phyloP scores from a whole-genome alignment of 1,140 invertebrate species.

The Homalodisca vitripennis region DNA sequence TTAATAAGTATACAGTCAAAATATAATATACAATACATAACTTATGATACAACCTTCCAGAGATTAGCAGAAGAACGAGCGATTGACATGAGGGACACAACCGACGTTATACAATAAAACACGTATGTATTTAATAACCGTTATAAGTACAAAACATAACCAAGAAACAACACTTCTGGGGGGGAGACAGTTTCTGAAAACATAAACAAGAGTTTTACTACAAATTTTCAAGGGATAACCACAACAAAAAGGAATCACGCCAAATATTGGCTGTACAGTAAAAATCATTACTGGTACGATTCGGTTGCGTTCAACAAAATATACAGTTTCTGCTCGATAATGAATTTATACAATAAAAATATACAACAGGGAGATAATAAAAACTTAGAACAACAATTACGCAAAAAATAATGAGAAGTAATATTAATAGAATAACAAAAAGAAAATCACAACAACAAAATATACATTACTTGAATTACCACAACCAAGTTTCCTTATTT shows the following conservation, averaged over 20 bases:
- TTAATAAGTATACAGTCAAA: slow-evolving; percentile 19
- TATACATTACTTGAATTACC: slow-evolving; percentile 20
- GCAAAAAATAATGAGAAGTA: background rate
- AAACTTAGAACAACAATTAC: no score
- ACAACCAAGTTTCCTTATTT: slow-evolving; percentile 14
- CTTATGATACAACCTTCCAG: slow-evolving; percentile 23
- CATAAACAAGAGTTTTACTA: no score
- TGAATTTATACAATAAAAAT: slow-evolving; percentile 13
- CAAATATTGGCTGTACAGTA: background rate
- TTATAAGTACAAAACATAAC: slow-evolving; percentile 18
- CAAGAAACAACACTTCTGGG: background rate
- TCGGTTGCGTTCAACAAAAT: no score
- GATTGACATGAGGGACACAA: background rate
- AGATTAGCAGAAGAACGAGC: background rate
- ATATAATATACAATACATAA: slow-evolving; percentile 24
- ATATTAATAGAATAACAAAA: background rate
- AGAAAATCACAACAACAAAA: slow-evolving; percentile 15
- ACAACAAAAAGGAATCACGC: background rate
- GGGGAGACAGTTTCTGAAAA: background rate
- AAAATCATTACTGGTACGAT: no score
- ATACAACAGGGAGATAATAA: slow-evolving; percentile 6
- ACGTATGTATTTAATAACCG: background rate
- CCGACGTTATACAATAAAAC: background rate
- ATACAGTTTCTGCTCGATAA: no score
- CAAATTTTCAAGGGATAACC: background rate